Base-by-base conservation (phyloP, 2,113 vertebrate species). In the Laticauda colubrina region DNA sequence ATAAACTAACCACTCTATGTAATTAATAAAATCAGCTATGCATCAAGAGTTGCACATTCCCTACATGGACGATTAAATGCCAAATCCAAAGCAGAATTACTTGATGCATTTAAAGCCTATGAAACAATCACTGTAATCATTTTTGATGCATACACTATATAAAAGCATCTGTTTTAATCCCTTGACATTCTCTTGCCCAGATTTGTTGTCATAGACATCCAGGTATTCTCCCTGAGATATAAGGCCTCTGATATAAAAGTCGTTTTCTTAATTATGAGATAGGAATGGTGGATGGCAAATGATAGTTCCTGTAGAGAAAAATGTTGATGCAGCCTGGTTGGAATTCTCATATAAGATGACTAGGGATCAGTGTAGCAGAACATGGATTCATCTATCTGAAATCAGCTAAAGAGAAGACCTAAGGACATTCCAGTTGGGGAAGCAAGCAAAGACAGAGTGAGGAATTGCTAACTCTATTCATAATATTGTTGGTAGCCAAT, bases 221-320 rank as follows among this genome's bases (percentile, higher is more conserved):
- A 20, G 14, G 6, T 20, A 3, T 14, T 88, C 12, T 51, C 89
- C 92, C 95, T 91, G 87, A 92, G 93, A 92, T 56, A 57, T 15
- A 39, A 88, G 75, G 55, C 48, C 64, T 57, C 2, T 93, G 93
- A 95, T 90, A 53, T 0, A 90, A 51, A 14, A 91, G 64, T 85
- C 94, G 94, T 43, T 90, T 53, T 57, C 54, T 95, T 92, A 95
- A 94, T 93, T 39, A 39, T 3, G 0, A 24, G 93, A 91, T 85
- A 69, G 61, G 54, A 51, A 75, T 11, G 69, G 57, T 26, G 56
- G 81, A 87, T 43, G 57, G 56, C 24, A 92, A 81, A 95, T 93
- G 95, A 94, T 95, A 94, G 81, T 4, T 92, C 64, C 64, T 94
- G 81, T 88, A 96, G 87, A 96, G 92, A 95, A 81, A 43, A 3